These are phyloP conservation scores for Nyctereutes procyonoides DNA, from an alignment of 2,113 vertebrate genomes.

Conservation along the genomic window DNA sequence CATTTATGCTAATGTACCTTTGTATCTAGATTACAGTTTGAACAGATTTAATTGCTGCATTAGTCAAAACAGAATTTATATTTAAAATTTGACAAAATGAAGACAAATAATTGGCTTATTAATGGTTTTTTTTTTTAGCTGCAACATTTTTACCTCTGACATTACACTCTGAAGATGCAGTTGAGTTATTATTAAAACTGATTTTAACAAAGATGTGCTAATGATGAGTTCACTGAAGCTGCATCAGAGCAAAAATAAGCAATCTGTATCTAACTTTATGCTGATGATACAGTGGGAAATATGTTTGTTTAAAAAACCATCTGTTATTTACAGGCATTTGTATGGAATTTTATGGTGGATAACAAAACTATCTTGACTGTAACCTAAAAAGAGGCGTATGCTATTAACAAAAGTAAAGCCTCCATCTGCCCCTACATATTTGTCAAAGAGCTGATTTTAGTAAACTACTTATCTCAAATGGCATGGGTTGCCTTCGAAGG, in stretches of 20 bases:
- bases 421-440: slow-evolving; percentile 5
- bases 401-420: slow-evolving; percentile 47
- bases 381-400: slow-evolving; percentile 44
- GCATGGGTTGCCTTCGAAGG: background rate
- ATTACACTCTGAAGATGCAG: slow-evolving; percentile 58
- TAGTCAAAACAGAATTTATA: slow-evolving; percentile 76
- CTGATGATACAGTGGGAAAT: slow-evolving; percentile 74
- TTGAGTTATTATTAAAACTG: slow-evolving; percentile 73
- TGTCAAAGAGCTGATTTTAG: slow-evolving; percentile 38
- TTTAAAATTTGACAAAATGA: slow-evolving; percentile 74
- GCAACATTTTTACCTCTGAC: slow-evolving; percentile 63
- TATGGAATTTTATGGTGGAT: background rate
- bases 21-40: slow-evolving; percentile 60
- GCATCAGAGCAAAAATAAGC: slow-evolving; percentile 66
- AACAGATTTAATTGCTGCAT: slow-evolving; percentile 70
- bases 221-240: slow-evolving; percentile 69
- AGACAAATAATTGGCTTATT: slow-evolving; percentile 78
- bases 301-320: slow-evolving; percentile 68
- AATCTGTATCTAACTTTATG: slow-evolving; percentile 64
- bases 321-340: slow-evolving; percentile 66
- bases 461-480: slow-evolving; percentile 45
- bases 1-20: slow-evolving; percentile 11
- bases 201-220: slow-evolving; percentile 69
- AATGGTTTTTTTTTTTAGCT: slow-evolving; percentile 72
- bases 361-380: slow-evolving; percentile 28